Evolutionary conservation across 2,113 vertebrate species (phyloP).

Genomic region (Sinocyclocheilus anophthalmus): DNA sequence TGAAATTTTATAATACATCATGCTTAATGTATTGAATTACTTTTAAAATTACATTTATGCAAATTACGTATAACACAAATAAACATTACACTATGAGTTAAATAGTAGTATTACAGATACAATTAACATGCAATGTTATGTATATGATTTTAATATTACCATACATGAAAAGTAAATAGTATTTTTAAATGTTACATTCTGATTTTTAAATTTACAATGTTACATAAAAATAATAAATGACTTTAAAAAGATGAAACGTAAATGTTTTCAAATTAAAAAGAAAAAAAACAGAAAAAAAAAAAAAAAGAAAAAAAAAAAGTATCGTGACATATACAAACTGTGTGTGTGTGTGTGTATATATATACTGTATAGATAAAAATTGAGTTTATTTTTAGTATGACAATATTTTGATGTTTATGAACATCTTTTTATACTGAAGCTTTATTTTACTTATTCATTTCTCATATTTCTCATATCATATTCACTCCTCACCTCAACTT

Average conservation of each 20-base stretch:
- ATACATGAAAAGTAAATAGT: too few species aligned
- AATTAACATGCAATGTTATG: not conserved
- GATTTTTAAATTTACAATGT: not conserved
- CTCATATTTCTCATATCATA: too few species aligned
- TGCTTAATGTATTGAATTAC: too few species aligned
- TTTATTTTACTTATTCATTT: not conserved
- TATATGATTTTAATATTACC: not conserved
- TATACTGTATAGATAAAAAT: not conserved
- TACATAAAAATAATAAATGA: not conserved
- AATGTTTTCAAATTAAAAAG: too few species aligned
- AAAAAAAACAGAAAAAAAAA: too few species aligned
- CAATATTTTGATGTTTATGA: not conserved
- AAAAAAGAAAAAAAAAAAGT: not conserved
- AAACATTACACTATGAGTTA: not conserved
- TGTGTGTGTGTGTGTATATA: too few species aligned
- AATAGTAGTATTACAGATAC: not conserved
- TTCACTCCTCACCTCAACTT: constrained; percentile 87
- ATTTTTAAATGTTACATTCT: not conserved
- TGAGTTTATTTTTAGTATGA: not conserved
- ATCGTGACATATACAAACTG: too few species aligned
- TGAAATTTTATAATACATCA: too few species aligned
- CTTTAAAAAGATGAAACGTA: too few species aligned
- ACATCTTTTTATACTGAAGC: not conserved
- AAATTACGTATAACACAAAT: too few species aligned
- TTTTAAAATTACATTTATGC: too few species aligned